Percentiles rank a stretch among this genome's conserved stretches.
Evolutionary conservation across 2,797 vertebrate genomes (phyloP).

Genomic region (Epinephelus malabaricus): DNA sequence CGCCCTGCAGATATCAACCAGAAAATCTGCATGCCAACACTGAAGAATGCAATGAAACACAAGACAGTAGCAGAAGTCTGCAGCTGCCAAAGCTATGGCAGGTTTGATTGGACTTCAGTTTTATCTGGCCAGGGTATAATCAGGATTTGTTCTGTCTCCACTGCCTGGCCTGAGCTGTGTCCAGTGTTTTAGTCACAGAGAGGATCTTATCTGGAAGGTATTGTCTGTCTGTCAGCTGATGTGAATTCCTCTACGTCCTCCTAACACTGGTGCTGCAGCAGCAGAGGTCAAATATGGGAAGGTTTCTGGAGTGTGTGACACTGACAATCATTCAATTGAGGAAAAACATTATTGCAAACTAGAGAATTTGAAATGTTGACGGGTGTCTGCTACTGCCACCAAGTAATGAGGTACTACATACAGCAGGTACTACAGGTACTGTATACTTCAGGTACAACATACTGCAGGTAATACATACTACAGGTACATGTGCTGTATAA

Average conservation of each 20-base stretch:
- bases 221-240: conserved; percentile 50
- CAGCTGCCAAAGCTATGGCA: not conserved
- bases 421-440: too few species aligned
- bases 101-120: conserved; percentile 10
- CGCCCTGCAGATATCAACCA: conserved; percentile 19
- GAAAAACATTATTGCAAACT: not conserved
- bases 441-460: too few species aligned
- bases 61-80: conserved; percentile 7
- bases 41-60: conserved; percentile 19
- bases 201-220: conserved; percentile 47
- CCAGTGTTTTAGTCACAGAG: conserved; percentile 27
- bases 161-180: conserved; percentile 16
- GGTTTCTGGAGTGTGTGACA: not conserved
- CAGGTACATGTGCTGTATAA: too few species aligned
- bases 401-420: too few species aligned
- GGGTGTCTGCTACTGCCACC: too few species aligned
- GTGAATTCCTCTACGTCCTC: conserved; percentile 41
- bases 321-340: conserved; percentile 12
- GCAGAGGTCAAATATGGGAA: conserved; percentile 31
- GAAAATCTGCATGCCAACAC: conserved; percentile 3
- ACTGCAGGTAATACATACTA: too few species aligned
- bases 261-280: conserved; percentile 21
- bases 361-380: too few species aligned
- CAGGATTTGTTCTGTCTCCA: conserved; percentile 7
- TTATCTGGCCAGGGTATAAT: conserved; percentile 8